Evolutionary conservation across 1,140 invertebrate genomes (phyloP).

Genomic region (Drosophila azteca): DNA sequence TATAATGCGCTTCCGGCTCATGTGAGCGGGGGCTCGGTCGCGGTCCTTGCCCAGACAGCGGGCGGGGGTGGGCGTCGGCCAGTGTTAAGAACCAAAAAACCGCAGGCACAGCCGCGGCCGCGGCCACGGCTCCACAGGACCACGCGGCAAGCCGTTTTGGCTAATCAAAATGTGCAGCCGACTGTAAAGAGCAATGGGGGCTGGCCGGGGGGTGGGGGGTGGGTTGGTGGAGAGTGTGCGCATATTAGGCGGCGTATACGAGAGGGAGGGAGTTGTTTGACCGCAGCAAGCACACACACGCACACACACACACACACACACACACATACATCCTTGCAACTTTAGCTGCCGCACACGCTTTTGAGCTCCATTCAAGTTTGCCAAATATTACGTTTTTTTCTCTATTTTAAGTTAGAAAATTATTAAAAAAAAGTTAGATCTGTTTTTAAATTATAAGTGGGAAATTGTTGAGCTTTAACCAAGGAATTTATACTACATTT

Average conservation of each 20-base stretch:
- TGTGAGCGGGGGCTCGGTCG: slow-evolving; percentile 25
- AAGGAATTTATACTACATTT: no score
- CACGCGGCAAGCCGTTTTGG: slow-evolving; percentile 40
- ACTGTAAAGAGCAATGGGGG: slow-evolving; percentile 49
- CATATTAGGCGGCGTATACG: not conserved
- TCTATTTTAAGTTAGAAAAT: no score
- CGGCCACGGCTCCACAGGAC: slow-evolving; percentile 9
- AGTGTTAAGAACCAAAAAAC: slow-evolving; percentile 52
- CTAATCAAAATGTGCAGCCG: slow-evolving; percentile 78
- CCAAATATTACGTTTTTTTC: no score
- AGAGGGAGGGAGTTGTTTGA: slow-evolving; percentile 1
- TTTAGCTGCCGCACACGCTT: no score
- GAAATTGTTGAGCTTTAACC: no score
- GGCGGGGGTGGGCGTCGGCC: not conserved
- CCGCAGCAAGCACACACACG: slow-evolving; percentile 44
- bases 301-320: not conserved
- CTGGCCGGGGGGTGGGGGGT: slow-evolving; percentile 1
- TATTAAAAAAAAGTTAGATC: no score
- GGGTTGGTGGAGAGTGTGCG: no score
- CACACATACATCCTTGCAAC: no score
- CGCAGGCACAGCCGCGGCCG: slow-evolving; percentile 32
- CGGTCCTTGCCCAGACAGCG: slow-evolving; percentile 45
- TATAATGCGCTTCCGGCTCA: slow-evolving; percentile 79
- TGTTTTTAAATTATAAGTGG: no score
- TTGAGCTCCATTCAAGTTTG: no score